Evolutionary conservation across 2,797 vertebrate species (phyloP).

Genomic region (Chaetophractus vellerosus): DNA sequence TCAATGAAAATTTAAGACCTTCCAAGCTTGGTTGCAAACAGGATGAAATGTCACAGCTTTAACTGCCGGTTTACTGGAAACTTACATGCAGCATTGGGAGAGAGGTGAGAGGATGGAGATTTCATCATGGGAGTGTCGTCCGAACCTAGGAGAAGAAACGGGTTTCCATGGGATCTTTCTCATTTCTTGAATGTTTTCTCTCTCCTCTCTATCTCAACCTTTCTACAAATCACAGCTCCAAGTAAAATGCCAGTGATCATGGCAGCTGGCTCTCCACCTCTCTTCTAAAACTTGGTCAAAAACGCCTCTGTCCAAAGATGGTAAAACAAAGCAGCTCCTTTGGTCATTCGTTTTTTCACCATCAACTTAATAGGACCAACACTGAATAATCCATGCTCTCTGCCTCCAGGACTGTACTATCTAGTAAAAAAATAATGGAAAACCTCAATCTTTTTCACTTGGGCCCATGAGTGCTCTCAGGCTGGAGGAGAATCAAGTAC

Average conservation of each 20-base stretch:
- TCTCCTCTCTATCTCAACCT: not conserved
- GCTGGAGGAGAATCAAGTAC: not conserved
- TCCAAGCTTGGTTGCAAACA: not conserved
- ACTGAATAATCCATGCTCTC: fast-evolving
- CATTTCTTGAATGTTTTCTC: fast-evolving
- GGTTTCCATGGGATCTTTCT: not conserved
- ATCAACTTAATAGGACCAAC: too few relatives aligned
- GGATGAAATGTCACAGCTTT: not conserved
- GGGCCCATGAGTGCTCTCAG: not conserved
- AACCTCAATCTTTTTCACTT: not conserved
- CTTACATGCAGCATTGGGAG: conserved; percentile 97
- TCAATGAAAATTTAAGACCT: not conserved
- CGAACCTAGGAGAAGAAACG: conserved; percentile 92
- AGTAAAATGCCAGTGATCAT: not conserved
- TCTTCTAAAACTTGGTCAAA: not conserved
- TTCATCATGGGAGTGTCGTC: conserved; percentile 95
- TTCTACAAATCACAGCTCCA: not conserved
- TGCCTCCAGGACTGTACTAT: not conserved
- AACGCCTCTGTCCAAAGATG: not conserved
- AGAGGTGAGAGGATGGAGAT: conserved; percentile 96
- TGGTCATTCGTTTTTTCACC: not conserved
- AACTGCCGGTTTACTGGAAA: conserved; percentile 41
- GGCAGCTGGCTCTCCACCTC: not conserved
- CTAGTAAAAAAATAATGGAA: fast-evolving
- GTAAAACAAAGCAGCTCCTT: not conserved